Evolutionary conservation across 2,797 vertebrate species (phyloP).

Genomic region (Cyclura pinguis): DNA sequence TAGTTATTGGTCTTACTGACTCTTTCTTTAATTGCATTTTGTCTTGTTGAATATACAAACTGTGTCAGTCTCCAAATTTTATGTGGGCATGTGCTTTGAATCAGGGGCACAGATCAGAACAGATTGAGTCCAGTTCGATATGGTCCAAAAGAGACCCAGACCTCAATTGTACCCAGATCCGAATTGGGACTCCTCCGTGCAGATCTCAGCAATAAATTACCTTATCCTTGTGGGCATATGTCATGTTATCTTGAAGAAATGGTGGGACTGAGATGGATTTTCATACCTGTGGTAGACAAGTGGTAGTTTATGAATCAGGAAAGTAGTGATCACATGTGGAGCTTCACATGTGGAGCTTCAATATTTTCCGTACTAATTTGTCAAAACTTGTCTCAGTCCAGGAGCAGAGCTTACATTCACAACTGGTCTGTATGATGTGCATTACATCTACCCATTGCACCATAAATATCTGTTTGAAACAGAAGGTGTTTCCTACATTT

Average conservation of each 20-base stretch:
- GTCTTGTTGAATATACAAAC: too few relatives aligned
- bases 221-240: background rate
- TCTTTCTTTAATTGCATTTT: too few relatives aligned
- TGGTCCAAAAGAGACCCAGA: too few relatives aligned
- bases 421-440: background rate
- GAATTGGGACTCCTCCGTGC: background rate
- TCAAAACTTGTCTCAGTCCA: background rate
- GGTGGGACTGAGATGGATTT: background rate
- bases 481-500: background rate
- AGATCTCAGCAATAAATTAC: too few relatives aligned
- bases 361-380: background rate
- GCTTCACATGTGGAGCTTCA: background rate
- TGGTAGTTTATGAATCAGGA: background rate
- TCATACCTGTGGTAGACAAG: background rate
- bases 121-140: too few relatives aligned
- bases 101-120: too few relatives aligned
- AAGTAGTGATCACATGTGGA: too few relatives aligned
- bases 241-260: background rate
- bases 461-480: background rate
- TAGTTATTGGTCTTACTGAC: too few relatives aligned
- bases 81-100: too few relatives aligned
- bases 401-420: background rate
- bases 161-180: background rate
- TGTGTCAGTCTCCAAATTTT: too few relatives aligned
- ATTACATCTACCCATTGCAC: background rate